Evolutionary conservation across 2,113 vertebrate genomes (phyloP), one percentile per base, ranked within the genome.

Genomic region (Bubo bubo): DNA sequence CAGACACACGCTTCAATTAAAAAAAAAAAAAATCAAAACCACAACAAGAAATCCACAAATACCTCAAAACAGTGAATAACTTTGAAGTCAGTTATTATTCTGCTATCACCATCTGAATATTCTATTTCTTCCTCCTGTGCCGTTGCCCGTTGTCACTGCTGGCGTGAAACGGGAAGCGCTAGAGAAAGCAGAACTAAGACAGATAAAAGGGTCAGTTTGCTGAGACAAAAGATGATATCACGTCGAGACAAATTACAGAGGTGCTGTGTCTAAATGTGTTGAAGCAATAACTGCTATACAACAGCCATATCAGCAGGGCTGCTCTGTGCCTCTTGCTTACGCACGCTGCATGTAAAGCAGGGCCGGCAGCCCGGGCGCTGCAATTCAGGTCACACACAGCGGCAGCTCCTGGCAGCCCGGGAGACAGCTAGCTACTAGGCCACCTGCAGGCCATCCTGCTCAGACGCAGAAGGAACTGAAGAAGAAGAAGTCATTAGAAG

Each of bases 261-360:
- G 96, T 95, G 96, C 96, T 96, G 96, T 83, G 97, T 96, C 97
- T 94, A 93, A 97, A 97, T 94, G 97, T 95, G 97, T 95, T 49
- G 92, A 92, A 97, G 96, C 96, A 98, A 90, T 95, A 98, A 94
- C 87, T 91, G 97, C 97, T 88, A 32, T 67, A 94, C 96, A 97
- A 83, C 97, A 97, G 96, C 97, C 96, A 14, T 94, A 97, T 98
- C 97, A 97, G 97, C 96, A 91, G 96, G 96, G 97, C 96, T 96
- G 96, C 96, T 97, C 96, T 86, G 97, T 97, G 97, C 97, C 97
- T 98, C 91, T 97, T 58, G 96, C 97, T 94, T 97, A 98, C 95
- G 89, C 97, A 23, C 10, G 35, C 98, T 97, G 98, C 98, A 98
- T 98, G 98, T 96, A 95, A 98, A 98, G 96, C 98, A 98, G 97